Conservation (phyloP, 2,113 vertebrate species). For the Pseudopipra pipra region DNA sequence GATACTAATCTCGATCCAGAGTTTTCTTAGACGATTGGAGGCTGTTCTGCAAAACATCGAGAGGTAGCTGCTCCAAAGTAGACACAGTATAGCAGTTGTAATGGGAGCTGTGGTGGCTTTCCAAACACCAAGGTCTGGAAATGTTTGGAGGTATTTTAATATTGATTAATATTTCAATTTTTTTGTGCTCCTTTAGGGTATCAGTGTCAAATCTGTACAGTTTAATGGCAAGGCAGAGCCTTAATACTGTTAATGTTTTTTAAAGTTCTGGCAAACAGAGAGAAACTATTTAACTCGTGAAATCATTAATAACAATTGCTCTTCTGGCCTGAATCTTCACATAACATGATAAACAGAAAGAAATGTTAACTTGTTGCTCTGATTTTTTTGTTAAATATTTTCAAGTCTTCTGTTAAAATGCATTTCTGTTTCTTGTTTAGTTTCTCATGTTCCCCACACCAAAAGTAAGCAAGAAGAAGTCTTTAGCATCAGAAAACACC, state of each 20-base stretch:
- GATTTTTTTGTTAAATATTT: background rate
- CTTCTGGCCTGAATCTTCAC: background rate
- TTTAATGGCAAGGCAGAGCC: background rate
- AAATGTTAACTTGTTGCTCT: background rate
- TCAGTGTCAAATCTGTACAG: background rate
- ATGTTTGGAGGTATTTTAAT: slow-evolving; percentile 52
- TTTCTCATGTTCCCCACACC: background rate
- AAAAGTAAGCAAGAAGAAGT: background rate
- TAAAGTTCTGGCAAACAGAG: slow-evolving; percentile 17
- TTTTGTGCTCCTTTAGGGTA: background rate
- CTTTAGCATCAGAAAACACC: background rate
- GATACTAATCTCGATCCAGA: slow-evolving; percentile 39
- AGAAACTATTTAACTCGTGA: background rate
- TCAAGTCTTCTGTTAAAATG: background rate
- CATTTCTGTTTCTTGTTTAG: background rate
- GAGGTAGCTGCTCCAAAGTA: slow-evolving; percentile 10
- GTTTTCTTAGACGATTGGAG: slow-evolving; percentile 1
- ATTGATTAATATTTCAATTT: slow-evolving; percentile 3
- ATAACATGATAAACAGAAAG: background rate
- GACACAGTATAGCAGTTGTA: background rate
- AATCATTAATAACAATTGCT: background rate
- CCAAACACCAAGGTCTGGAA: slow-evolving; percentile 11
- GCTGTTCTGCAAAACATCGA: slow-evolving; percentile 16
- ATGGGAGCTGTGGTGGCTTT: background rate
- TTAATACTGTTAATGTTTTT: background rate